phyloP scores from a whole-genome alignment of 2,797 vertebrate species.

The Morus bassanus region DNA sequence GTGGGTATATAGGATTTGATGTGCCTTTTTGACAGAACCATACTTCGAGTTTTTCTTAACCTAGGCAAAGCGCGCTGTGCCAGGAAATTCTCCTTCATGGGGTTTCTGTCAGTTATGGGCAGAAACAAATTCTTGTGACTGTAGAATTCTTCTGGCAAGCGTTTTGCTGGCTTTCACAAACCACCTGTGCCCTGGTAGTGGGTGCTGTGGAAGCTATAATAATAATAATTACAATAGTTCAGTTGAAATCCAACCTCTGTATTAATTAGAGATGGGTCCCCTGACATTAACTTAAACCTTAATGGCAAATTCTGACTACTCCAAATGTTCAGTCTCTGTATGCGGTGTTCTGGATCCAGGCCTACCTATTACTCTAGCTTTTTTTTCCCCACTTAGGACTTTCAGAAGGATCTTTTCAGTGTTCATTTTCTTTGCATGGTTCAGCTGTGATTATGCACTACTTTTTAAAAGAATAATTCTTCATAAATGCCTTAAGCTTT shows the following conservation, averaged over 20 bases:
- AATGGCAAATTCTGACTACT: neutral
- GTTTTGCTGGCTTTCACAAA: neutral
- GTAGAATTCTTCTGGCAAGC: neutral
- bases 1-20: neutral
- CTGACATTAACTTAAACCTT: neutral
- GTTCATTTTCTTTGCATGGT: neutral
- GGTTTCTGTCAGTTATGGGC: neutral
- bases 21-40: neutral
- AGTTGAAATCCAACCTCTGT: neutral
- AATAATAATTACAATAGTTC: neutral
- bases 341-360: neutral
- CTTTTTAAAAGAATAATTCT: neutral
- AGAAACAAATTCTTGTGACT: neutral
- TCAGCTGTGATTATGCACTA: neutral
- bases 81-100: neutral
- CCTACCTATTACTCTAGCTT: neutral
- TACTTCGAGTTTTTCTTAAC: neutral
- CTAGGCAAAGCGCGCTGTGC: neutral
- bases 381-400: neutral
- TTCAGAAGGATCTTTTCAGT: neutral
- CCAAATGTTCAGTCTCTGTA: neutral
- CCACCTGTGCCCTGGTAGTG: neutral
- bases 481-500: neutral
- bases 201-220: neutral
- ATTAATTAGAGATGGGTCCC: conserved; percentile 4